These are phyloP conservation scores for Drosophila yooni DNA, from an alignment of 2,888 invertebrate genomes.

Conservation along the genomic window DNA sequence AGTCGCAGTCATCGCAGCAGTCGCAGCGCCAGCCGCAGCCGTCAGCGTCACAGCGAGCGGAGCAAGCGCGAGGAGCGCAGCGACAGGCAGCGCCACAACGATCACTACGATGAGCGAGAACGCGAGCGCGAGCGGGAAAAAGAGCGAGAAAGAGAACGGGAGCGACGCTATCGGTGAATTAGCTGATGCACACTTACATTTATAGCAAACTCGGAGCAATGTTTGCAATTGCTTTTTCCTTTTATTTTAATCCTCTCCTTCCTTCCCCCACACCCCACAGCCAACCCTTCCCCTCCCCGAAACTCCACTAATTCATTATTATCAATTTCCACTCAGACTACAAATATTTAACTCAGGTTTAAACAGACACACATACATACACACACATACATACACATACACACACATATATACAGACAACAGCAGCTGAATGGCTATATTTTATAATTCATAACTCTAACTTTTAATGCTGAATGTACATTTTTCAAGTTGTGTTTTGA, in stretches of 20 bases:
- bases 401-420: conserved; percentile 18
- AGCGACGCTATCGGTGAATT: conserved; percentile 74
- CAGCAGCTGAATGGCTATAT: conserved; percentile 42
- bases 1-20: conserved; percentile 52
- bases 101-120: conserved; percentile 61
- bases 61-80: conserved; percentile 65
- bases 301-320: conserved; percentile 3
- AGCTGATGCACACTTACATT: conserved; percentile 13
- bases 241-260: conserved; percentile 5
- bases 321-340: conserved; percentile 1
- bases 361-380: conserved; percentile 26
- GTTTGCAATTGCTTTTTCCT: conserved; percentile 26
- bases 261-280: background rate
- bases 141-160: conserved; percentile 36
- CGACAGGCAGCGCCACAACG: conserved; percentile 55
- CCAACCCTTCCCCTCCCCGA: background rate
- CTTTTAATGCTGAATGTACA: conserved; percentile 50
- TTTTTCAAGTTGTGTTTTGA: conserved; percentile 72
- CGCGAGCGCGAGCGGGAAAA: conserved; percentile 29
- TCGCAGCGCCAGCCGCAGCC: conserved; percentile 70
- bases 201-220: conserved; percentile 33
- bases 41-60: conserved; percentile 61
- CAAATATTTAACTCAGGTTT: conserved; percentile 59
- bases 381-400: conserved; percentile 14
- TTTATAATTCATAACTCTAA: conserved; percentile 50